Percentiles rank a stretch among this genome's conserved stretches.
Conservation (phyloP, 2,888 invertebrate species). For the Macrosiphum euphorbiae region DNA sequence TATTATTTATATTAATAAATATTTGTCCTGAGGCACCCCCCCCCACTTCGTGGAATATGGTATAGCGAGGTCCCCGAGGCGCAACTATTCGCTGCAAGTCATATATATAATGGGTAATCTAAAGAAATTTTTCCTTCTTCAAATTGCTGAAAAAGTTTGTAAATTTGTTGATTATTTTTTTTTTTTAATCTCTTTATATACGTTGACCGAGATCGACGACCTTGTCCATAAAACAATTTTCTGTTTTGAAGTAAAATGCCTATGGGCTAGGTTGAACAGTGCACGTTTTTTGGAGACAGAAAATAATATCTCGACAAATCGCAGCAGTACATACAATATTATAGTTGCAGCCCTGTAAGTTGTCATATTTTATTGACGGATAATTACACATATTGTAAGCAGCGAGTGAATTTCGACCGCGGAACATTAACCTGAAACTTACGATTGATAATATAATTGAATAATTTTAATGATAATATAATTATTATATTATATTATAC, state of each 20-base stretch:
- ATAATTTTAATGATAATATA: not conserved
- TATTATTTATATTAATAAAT: slow-evolving; percentile 1
- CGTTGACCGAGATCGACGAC: not conserved
- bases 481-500: not conserved
- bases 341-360: not conserved
- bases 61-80: not conserved
- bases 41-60: not conserved
- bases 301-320: not conserved
- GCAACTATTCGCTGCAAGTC: not conserved
- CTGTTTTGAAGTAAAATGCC: not conserved
- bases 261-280: not conserved
- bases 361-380: not conserved
- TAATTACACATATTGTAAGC: too few species aligned
- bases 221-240: not conserved
- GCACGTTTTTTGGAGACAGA: not conserved
- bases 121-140: not conserved
- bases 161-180: not conserved
- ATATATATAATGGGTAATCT: not conserved
- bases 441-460: not conserved
- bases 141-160: not conserved
- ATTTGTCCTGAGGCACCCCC: not conserved
- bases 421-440: not conserved
- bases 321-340: not conserved
- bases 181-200: not conserved
- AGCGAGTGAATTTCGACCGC: not conserved